phyloP scores from a whole-genome alignment of 1,140 invertebrate species.

The Tribolium madens region DNA sequence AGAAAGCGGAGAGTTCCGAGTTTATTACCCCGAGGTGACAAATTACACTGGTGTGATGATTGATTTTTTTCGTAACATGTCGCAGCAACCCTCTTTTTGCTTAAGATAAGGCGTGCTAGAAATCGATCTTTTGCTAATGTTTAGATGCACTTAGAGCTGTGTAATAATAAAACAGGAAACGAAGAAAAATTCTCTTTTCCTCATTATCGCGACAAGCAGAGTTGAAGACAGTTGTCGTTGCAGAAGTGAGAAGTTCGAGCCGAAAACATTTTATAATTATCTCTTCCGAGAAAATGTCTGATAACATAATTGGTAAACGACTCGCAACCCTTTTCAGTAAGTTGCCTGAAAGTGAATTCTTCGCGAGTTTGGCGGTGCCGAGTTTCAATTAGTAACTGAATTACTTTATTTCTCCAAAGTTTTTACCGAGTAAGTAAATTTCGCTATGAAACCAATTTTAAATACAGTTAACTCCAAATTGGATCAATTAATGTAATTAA shows the following conservation, averaged over 20 bases:
- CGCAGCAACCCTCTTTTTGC: constrained; percentile 24
- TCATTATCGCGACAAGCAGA: neutral
- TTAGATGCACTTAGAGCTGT: neutral
- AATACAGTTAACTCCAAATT: constrained; percentile 36
- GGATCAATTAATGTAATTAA: constrained; percentile 35
- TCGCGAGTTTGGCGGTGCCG: constrained; percentile 30
- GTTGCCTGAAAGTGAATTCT: constrained; percentile 37
- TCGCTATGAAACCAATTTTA: constrained; percentile 39
- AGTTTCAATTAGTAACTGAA: constrained; percentile 39
- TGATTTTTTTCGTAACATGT: constrained; percentile 33
- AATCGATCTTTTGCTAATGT: neutral
- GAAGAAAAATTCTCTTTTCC: constrained; percentile 20
- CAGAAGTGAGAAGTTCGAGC: neutral
- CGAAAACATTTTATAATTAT: constrained; percentile 39
- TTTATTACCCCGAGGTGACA: constrained; percentile 50
- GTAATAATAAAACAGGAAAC: constrained; percentile 4
- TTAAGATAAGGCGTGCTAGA: neutral
- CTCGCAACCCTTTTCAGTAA: constrained; percentile 34
- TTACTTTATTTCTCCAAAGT: constrained; percentile 34
- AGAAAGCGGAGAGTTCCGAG: constrained; percentile 43
- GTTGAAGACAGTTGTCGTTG: constrained; percentile 22
- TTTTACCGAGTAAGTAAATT: constrained; percentile 36
- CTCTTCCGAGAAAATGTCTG: constrained; percentile 36
- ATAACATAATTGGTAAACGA: constrained; percentile 38
- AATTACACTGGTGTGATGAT: constrained; percentile 36